Evolutionary conservation across 2,113 vertebrate species (phyloP), one percentile per base, ranked within the genome.

Genomic region (Sitta europaea): DNA sequence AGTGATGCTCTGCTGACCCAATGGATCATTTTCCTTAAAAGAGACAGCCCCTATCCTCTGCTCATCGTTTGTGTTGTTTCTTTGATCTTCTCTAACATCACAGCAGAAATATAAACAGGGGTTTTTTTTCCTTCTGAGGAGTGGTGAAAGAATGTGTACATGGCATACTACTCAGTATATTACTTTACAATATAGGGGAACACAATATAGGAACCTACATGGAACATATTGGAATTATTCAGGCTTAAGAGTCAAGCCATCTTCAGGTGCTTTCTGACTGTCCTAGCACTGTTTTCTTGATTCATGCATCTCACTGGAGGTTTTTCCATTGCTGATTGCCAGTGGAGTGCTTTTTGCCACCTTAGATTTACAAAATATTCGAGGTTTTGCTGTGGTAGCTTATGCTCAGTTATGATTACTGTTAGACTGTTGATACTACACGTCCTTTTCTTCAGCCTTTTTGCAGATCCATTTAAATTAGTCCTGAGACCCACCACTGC

Each of bases 191-290:
- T 21, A 14, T 54, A 42, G 35, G 33, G 45, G 45, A 92, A n/a
- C 66, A 19, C 11, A 9, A 3, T 35, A 9, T 35, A 25, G 12
- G 57, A 75, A 18, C 14, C n/a, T 20, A n/a, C 0, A 0, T 65
- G 36, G 48, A 81, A 45, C 9, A 31, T 31, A 18, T 13, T 35
- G 9, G 35, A 90, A 54, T 87, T 48, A 28, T 38, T 57, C 7
- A 38, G 40, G 17, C 12, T 40, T 45, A 78, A 50, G 45, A 50
- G 59, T 71, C 45, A 72, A 68, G 36, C 24, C 2, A 4, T 76
- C 40, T 91, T 36, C 40, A 47, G 43, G 24, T 59, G 25, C 12
- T 92, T 61, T 78, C 57, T 23, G 33, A 59, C 43, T 59, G 78
- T 80, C 23, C 13, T 74, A 38, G 33, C 3, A 6, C 42, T 1